phyloP scores from a whole-genome alignment of 2,888 invertebrate genomes.

The Agrenia bidenticulata region DNA sequence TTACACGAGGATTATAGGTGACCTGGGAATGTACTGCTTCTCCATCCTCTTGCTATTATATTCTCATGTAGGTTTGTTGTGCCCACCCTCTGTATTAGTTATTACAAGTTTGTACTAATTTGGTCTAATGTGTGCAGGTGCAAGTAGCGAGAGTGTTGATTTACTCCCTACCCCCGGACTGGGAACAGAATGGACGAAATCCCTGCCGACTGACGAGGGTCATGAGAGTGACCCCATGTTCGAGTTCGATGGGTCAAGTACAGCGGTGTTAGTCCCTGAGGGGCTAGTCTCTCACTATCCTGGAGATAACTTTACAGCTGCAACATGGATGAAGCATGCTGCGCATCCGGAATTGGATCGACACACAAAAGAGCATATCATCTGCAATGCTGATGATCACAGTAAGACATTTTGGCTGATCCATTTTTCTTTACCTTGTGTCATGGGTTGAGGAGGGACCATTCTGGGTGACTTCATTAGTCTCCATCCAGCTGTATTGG shows the following conservation, averaged over 20 bases:
- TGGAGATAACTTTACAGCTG: conserved; percentile 80
- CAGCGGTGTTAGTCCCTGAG: conserved; percentile 81
- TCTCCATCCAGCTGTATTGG: no score
- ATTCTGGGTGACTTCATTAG: no score
- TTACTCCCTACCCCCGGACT: conserved; percentile 79
- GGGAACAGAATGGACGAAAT: conserved; percentile 75
- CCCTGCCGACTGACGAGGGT: conserved; percentile 78
- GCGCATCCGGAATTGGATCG: conserved; percentile 76
- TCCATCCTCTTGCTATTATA: neutral
- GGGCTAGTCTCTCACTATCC: conserved; percentile 74
- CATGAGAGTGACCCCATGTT: conserved; percentile 86
- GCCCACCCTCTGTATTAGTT: conserved; percentile 3
- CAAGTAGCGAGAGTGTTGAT: conserved; percentile 79
- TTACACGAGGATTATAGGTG: neutral
- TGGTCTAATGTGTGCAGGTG: conserved; percentile 59
- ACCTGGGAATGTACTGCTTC: neutral
- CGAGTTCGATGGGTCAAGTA: conserved; percentile 88
- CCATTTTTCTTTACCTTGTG: no score
- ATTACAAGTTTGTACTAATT: conserved; percentile 9
- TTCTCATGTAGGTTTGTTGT: no score
- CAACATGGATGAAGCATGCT: conserved; percentile 94
- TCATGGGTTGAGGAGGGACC: no score
- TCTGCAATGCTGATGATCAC: conserved; percentile 96
- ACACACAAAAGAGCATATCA: conserved; percentile 91
- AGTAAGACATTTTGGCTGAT: conserved; percentile 64